Conservation (phyloP, 2,113 vertebrate species). For the Cheilinus undulatus region DNA sequence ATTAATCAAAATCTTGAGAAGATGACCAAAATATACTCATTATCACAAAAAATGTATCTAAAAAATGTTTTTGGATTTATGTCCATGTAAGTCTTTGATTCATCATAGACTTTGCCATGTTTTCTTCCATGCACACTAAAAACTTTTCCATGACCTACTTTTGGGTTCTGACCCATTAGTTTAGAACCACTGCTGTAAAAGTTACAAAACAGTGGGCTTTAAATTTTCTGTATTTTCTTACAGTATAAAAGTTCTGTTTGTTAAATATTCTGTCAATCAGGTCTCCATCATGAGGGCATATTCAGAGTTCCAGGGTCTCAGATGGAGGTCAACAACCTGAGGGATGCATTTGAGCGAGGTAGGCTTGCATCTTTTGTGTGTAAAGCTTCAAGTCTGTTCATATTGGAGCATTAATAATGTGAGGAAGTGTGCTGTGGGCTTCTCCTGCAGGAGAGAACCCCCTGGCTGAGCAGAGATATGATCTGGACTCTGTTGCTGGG, state of each 20-base stretch:
- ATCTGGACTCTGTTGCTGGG: slow-evolving; percentile 89
- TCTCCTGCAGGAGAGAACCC: slow-evolving; percentile 87
- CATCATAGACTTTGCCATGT: no score
- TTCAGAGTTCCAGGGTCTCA: slow-evolving; percentile 91
- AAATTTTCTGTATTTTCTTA: neutral
- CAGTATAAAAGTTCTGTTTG: neutral
- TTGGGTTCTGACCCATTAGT: no score
- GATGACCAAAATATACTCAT: no score
- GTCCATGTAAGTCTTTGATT: no score
- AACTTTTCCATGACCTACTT: no score
- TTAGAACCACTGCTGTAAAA: no score
- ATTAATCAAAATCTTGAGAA: no score
- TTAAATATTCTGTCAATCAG: slow-evolving; percentile 61
- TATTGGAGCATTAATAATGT: slow-evolving; percentile 66
- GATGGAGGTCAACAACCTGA: slow-evolving; percentile 85
- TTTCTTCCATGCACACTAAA: no score
- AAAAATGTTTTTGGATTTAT: no score
- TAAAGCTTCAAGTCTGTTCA: neutral
- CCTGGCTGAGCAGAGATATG: slow-evolving; percentile 76
- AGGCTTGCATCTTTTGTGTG: slow-evolving; percentile 20
- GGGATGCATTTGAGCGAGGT: slow-evolving; percentile 91
- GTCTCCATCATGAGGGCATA: slow-evolving; percentile 93
- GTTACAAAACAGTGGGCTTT: no score
- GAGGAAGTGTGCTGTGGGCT: slow-evolving; percentile 56
- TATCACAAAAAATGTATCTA: no score